Evolutionary conservation across 2,888 invertebrate species (phyloP).

Genomic region (Machimus rusticus): DNA sequence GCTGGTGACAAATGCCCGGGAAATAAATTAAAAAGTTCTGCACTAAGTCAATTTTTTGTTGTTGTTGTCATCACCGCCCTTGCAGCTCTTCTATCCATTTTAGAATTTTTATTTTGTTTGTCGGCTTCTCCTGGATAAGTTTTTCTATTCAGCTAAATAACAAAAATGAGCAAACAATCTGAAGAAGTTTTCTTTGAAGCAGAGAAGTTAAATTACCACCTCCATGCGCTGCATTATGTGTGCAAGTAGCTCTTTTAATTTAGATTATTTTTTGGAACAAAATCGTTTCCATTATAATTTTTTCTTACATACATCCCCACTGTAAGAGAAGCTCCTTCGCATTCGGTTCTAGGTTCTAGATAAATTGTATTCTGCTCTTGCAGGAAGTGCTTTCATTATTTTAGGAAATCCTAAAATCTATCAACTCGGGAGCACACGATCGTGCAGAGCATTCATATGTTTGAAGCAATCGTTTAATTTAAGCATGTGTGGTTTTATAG

Average conservation of each 20-base stretch:
- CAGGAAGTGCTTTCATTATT: not conserved
- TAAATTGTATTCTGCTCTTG: not conserved
- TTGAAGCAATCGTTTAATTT: not conserved
- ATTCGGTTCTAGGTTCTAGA: not conserved
- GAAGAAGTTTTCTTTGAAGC: not conserved
- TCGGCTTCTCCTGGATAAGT: not conserved
- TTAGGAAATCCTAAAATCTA: not conserved
- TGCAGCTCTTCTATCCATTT: not conserved
- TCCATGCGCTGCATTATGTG: not conserved
- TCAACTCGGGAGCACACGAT: not conserved
- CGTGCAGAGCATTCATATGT: not conserved
- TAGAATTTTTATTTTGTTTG: not conserved
- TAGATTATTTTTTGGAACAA: not conserved
- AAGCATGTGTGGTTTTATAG: not conserved
- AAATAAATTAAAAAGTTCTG: conserved; percentile 40
- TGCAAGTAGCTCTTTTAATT: not conserved
- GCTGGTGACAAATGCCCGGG: not conserved
- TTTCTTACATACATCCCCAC: not conserved
- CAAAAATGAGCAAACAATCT: not conserved
- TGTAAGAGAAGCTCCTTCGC: not conserved
- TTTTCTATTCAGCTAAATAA: not conserved
- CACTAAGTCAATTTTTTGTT: conserved; percentile 26
- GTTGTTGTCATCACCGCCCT: not conserved
- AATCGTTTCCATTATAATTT: not conserved
- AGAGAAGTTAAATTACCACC: not conserved